Base-by-base conservation (phyloP, 2,113 vertebrate species). In the Galemys pyrenaicus region DNA sequence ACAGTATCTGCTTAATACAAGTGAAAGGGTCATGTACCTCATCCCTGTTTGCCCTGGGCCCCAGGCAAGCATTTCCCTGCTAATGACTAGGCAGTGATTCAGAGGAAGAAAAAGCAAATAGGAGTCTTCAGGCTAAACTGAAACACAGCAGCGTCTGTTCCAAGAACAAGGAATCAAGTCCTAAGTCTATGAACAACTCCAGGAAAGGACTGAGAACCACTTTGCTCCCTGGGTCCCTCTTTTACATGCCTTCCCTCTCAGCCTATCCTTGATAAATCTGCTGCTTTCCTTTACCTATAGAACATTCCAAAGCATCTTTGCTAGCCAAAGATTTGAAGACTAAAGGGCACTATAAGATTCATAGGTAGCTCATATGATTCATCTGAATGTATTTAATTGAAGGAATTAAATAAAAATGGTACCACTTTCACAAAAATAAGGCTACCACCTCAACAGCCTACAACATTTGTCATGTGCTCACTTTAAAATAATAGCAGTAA, bases 31-130 rank as follows among this genome's bases (percentile, higher is more conserved):
- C 51, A 70, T 19, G 44, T 19, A 24, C 35, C 24, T 94, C 64
- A 92, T 58, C 28, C 54, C 46, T 73, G 37, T 75, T 86, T 96
- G 84, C 49, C 74, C 46, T 5, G 37, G 15, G 39, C 35, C 62
- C 13, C 26, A 39, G 65, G 39, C 41, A 94, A 83, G 92, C 17
- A 75, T 60, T 15, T 86, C 13, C n/a, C 51, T 49, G 60, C 60
- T 88, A 84, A 94, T 90, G 51, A 90, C 65, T 41, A 64, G 46
- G 64, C 46, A 73, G 35, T 37, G 32, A 75, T 49, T 92, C 80
- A 37, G 74, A 93, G 78, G 49, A 92, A 81, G 46, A 87, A 49
- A 94, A 92, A 84, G 49, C n/a, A 91, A 94, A 87, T 35, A 32
- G 74, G 46, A 92, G 70, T 5, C 73, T 95, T 82, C 28, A 16